Evolutionary conservation across 2,888 invertebrate species (phyloP).

Genomic region (Brenthis ino): DNA sequence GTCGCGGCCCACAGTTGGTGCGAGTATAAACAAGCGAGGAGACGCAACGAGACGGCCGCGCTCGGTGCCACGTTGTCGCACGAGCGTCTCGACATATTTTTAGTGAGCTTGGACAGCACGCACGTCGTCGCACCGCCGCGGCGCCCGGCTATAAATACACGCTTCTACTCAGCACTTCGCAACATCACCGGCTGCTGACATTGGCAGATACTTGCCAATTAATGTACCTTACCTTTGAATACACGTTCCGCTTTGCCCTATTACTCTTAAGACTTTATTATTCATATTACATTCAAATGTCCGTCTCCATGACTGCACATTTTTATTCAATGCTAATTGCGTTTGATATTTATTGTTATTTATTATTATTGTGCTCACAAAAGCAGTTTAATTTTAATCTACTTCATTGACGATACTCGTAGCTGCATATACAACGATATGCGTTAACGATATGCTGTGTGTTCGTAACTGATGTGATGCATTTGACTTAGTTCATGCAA

Average conservation of each 20-base stretch:
- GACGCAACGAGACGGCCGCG: not conserved
- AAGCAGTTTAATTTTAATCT: too few relatives aligned
- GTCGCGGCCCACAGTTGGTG: not conserved
- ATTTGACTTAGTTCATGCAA: too few relatives aligned
- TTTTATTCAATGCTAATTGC: too few relatives aligned
- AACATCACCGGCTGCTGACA: constrained; percentile 30
- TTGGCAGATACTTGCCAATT: constrained; percentile 32
- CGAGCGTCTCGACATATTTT: constrained; percentile 25
- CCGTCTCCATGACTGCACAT: too few relatives aligned
- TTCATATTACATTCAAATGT: too few relatives aligned
- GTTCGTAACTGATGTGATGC: too few relatives aligned
- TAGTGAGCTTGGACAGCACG: constrained; percentile 22
- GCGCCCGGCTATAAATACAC: constrained; percentile 29
- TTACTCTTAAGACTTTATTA: too few relatives aligned
- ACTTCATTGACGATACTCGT: too few relatives aligned
- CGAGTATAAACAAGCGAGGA: constrained; percentile 8
- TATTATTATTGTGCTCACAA: too few relatives aligned
- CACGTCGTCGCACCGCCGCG: constrained; percentile 3
- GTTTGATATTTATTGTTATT: too few relatives aligned
- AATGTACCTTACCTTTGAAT: not conserved
- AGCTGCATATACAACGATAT: too few relatives aligned
- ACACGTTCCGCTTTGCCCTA: not conserved
- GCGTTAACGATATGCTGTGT: too few relatives aligned
- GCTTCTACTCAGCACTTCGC: constrained; percentile 19
- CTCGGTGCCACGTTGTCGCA: constrained; percentile 24